Conservation (phyloP, 1,140 invertebrate species). For the Bombus superbus region DNA sequence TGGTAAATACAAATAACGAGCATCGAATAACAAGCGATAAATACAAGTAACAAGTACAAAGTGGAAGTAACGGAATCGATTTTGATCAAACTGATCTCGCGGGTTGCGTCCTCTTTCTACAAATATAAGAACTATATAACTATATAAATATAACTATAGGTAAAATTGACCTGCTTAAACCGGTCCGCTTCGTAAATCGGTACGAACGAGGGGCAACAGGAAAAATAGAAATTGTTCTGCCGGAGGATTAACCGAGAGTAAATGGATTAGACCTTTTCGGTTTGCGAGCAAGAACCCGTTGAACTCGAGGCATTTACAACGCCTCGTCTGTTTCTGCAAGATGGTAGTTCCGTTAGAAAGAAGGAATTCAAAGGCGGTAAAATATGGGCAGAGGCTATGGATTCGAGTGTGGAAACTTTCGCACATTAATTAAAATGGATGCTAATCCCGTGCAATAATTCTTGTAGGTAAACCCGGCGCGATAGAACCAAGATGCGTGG, state of each 20-base stretch:
- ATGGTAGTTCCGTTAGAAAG: not conserved
- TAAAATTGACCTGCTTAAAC: not conserved
- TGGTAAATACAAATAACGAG: no score
- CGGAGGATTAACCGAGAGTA: not conserved
- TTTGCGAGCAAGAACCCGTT: not conserved
- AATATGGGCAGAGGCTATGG: not conserved
- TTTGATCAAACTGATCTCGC: no score
- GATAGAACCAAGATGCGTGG: no score
- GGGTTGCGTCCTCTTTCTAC: no score
- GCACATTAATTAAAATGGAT: not conserved
- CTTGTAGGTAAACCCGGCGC: not conserved
- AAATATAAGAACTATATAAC: no score
- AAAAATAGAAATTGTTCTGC: not conserved
- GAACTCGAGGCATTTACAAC: not conserved
- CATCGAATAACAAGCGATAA: no score
- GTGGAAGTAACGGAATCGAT: no score
- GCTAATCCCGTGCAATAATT: not conserved
- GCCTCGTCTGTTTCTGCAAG: not conserved
- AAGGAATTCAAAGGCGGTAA: not conserved
- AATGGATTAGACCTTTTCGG: not conserved
- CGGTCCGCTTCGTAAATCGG: not conserved
- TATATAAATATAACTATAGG: no score
- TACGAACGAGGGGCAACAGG: not conserved
- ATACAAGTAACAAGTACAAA: no score
- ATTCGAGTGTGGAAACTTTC: not conserved